These are phyloP conservation scores for Heliconius hermathena DNA, from an alignment of 1,140 invertebrate genomes.

Conservation along the genomic window DNA sequence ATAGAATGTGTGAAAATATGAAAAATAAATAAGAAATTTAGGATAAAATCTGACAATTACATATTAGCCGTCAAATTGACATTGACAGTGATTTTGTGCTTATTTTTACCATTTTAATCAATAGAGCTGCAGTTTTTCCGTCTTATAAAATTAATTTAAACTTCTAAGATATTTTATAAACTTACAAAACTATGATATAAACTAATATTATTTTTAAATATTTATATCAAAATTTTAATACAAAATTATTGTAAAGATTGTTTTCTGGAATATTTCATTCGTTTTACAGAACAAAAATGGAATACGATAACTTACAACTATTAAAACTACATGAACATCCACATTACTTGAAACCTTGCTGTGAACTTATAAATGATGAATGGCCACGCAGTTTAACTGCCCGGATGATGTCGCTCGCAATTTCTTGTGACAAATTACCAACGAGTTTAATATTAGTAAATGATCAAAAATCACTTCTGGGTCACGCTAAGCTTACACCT, in stretches of 20 bases:
- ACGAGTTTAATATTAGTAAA: slow-evolving; percentile 86
- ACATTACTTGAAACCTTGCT: slow-evolving; percentile 86
- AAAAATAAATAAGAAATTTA: neutral
- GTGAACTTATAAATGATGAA: slow-evolving; percentile 89
- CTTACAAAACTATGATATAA: too few species aligned
- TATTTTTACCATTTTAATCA: too few species aligned
- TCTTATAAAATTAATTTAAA: too few species aligned
- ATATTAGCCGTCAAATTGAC: slow-evolving; percentile 4
- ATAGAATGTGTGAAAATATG: slow-evolving; percentile 14
- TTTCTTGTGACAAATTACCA: slow-evolving; percentile 87
- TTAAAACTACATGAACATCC: slow-evolving; percentile 87
- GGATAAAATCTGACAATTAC: slow-evolving; percentile 26
- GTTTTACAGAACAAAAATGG: slow-evolving; percentile 48
- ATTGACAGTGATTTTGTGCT: slow-evolving; percentile 20
- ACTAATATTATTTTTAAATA: too few species aligned
- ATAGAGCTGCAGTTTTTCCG: too few species aligned
- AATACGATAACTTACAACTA: slow-evolving; percentile 72
- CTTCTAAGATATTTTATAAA: too few species aligned
- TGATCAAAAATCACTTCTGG: slow-evolving; percentile 83
- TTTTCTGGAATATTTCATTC: neutral
- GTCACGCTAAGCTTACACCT: slow-evolving; percentile 88
- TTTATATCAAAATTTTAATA: too few species aligned
- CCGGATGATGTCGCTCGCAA: slow-evolving; percentile 86
- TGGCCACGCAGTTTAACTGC: slow-evolving; percentile 90
- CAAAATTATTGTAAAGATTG: too few species aligned